phyloP scores from a whole-genome alignment of 1,140 invertebrate genomes.

The Leptinotarsa lineolata region DNA sequence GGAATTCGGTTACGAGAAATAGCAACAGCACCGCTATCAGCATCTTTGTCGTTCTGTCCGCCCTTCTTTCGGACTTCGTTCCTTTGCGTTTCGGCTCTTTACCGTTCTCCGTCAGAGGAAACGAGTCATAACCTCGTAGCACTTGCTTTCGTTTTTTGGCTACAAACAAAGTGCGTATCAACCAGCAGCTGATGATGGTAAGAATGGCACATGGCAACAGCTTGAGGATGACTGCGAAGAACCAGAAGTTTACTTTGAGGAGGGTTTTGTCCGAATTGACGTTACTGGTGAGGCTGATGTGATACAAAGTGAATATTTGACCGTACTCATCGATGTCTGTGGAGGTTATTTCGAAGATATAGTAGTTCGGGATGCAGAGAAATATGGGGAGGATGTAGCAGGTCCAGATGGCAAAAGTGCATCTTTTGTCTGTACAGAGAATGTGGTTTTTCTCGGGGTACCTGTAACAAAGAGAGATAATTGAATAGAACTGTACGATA shows the following conservation, averaged over 20 bases:
- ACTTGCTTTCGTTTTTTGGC: slow-evolving; percentile 71
- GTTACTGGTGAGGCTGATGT: slow-evolving; percentile 64
- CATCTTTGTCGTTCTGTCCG: slow-evolving; percentile 88
- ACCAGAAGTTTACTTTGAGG: slow-evolving; percentile 84
- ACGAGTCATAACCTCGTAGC: slow-evolving; percentile 66
- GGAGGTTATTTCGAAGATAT: slow-evolving; percentile 67
- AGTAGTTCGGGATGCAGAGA: slow-evolving; percentile 78
- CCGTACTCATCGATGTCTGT: slow-evolving; percentile 55
- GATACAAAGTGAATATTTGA: slow-evolving; percentile 63
- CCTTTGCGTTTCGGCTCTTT: slow-evolving; percentile 46
- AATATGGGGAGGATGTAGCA: slow-evolving; percentile 75
- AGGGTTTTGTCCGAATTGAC: slow-evolving; percentile 63
- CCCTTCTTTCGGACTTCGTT: slow-evolving; percentile 69
- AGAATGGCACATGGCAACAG: slow-evolving; percentile 82
- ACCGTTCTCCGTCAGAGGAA: slow-evolving; percentile 54
- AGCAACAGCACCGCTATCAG: slow-evolving; percentile 83
- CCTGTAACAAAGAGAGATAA: slow-evolving; percentile 54
- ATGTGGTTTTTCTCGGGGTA: slow-evolving; percentile 65
- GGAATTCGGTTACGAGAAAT: slow-evolving; percentile 86
- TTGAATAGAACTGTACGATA: too few species aligned
- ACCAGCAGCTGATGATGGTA: slow-evolving; percentile 78
- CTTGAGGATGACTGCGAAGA: slow-evolving; percentile 83
- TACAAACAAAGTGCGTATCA: slow-evolving; percentile 75
- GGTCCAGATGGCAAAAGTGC: slow-evolving; percentile 72
- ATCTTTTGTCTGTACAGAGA: slow-evolving; percentile 70